Conservation (phyloP, 2,113 vertebrate genomes). For the Amblyopsis rosae region DNA sequence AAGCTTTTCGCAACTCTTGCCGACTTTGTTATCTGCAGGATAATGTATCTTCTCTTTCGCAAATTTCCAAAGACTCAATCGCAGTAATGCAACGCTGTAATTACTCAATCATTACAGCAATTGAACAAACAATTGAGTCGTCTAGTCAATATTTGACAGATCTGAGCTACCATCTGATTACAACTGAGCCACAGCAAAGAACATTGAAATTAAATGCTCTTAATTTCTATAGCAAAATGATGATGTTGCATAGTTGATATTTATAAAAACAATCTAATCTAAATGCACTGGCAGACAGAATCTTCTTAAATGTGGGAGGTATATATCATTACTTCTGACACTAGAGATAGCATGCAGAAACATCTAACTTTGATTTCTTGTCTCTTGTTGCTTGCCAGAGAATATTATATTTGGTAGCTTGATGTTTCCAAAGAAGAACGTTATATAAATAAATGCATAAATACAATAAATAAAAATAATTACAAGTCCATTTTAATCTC, state of each 20-base stretch:
- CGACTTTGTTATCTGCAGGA: no score
- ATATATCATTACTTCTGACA: conserved; percentile 20
- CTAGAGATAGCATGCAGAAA: conserved; percentile 32
- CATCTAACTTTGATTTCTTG: conserved; percentile 25
- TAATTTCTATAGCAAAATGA: no score
- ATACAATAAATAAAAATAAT: conserved; percentile 46
- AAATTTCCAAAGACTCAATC: conserved; percentile 33
- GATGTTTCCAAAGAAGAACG: conserved; percentile 46
- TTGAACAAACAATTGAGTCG: neutral
- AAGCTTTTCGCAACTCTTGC: no score
- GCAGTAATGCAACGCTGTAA: neutral
- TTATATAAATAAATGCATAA: no score
- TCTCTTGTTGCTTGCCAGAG: conserved; percentile 29
- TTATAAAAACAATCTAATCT: neutral
- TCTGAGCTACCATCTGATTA: neutral
- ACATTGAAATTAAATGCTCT: neutral
- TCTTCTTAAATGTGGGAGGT: conserved; percentile 31
- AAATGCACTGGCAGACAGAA: conserved; percentile 44
- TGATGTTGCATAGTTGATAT: no score
- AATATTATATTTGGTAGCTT: conserved; percentile 46
- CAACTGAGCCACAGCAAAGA: neutral
- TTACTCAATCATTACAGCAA: neutral
- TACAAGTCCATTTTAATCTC: conserved; percentile 47
- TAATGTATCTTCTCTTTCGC: conserved; percentile 36
- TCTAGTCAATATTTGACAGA: no score